Evolutionary conservation across 2,113 vertebrate genomes (phyloP).

Genomic region (Scolopax mira): DNA sequence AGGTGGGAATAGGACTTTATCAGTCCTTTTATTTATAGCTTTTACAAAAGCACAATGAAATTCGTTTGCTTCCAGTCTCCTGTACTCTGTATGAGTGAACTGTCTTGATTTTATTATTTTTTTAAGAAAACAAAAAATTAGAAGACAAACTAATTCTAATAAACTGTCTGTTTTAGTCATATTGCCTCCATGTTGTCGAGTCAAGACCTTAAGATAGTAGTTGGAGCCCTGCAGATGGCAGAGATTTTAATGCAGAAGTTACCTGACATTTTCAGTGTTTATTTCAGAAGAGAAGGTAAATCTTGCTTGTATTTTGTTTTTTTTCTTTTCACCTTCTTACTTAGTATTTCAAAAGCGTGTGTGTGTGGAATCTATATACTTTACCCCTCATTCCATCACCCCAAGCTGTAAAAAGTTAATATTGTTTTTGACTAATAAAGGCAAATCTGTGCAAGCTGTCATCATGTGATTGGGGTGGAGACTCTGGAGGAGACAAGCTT

Average conservation of each 20-base stretch:
- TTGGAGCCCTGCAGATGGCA: constrained; percentile 98
- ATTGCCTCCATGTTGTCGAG: constrained; percentile 99
- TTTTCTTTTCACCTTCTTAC: neutral
- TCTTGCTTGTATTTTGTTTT: neutral
- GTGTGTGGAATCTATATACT: neutral
- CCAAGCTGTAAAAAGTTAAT: neutral
- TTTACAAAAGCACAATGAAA: neutral
- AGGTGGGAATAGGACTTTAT: neutral
- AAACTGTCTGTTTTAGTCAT: constrained; percentile 83
- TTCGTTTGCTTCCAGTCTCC: neutral
- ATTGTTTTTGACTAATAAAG: neutral
- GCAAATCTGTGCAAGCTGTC: neutral
- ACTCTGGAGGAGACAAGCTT: neutral
- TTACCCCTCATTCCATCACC: fast-evolving
- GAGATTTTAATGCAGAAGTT: constrained; percentile 99
- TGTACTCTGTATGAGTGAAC: neutral
- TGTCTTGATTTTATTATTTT: neutral
- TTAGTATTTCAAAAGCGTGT: neutral
- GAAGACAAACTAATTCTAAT: neutral
- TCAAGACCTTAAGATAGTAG: constrained; percentile 99
- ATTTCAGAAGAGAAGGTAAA: constrained; percentile 99
- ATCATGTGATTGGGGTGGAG: neutral
- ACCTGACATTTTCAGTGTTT: constrained; percentile 98
- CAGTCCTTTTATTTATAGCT: neutral
- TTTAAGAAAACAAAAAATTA: neutral